phyloP scores from a whole-genome alignment of 1,140 invertebrate species.

The Ptiloglossa arizonensis region DNA sequence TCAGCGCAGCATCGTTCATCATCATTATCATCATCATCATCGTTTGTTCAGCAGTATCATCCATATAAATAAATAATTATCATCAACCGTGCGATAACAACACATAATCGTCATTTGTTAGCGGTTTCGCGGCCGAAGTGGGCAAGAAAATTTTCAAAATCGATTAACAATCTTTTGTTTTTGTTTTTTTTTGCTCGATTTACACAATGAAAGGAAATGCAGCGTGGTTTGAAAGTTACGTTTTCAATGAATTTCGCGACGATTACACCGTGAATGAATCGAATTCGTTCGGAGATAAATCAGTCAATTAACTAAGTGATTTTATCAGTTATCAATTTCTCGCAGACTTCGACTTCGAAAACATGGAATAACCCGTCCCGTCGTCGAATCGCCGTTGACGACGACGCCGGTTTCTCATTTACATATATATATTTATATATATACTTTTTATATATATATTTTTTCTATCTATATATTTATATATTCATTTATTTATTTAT shows the following conservation, averaged over 20 bases:
- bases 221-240: not conserved
- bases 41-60: conserved; percentile 50
- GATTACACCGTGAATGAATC: not conserved
- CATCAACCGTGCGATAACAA: conserved; percentile 74
- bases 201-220: not conserved
- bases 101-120: conserved; percentile 71
- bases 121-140: conserved; percentile 43
- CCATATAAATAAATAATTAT: conserved; percentile 79
- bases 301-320: too few relatives aligned
- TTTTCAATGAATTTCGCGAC: not conserved
- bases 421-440: conserved; percentile 50
- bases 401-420: conserved; percentile 53
- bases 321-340: too few relatives aligned
- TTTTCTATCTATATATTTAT: conserved; percentile 53
- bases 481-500: conserved; percentile 59
- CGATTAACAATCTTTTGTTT: too few relatives aligned
- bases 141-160: conserved; percentile 18
- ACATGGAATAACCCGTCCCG: conserved; percentile 37
- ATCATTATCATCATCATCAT: conserved; percentile 45
- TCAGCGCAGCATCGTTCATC: conserved; percentile 43
- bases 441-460: conserved; percentile 38
- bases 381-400: conserved; percentile 32
- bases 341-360: conserved; percentile 49
- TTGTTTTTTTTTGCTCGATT: too few relatives aligned
- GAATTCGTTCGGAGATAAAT: not conserved